Evolutionary conservation across 2,797 vertebrate genomes (phyloP).

Genomic region (Chromis chromis): DNA sequence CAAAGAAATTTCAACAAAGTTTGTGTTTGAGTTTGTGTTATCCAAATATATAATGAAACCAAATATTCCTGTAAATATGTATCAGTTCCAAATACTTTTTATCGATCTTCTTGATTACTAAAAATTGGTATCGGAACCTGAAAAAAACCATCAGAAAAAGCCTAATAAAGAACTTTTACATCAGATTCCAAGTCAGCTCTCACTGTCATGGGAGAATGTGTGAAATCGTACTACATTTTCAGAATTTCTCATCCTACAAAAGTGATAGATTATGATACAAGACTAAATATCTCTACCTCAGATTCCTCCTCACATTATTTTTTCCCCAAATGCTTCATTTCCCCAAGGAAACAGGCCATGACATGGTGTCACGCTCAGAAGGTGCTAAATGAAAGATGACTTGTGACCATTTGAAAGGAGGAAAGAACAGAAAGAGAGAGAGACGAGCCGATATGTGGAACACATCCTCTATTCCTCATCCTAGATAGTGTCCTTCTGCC

Average conservation of each 20-base stretch:
- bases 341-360: neutral
- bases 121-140: too few species aligned
- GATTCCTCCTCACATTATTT: neutral
- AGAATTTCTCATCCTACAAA: neutral
- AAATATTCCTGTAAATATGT: too few species aligned
- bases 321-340: neutral
- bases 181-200: too few species aligned
- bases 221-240: too few species aligned
- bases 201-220: too few species aligned
- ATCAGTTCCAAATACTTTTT: too few species aligned
- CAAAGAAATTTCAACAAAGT: too few species aligned
- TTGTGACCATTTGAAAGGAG: neutral
- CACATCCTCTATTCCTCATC: constrained; percentile 29
- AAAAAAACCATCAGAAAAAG: too few species aligned
- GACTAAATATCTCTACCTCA: neutral
- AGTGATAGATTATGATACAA: neutral
- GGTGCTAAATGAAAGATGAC: neutral
- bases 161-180: too few species aligned
- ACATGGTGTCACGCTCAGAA: neutral
- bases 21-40: too few species aligned
- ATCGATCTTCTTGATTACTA: too few species aligned
- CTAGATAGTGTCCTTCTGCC: neutral
- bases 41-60: too few species aligned
- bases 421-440: neutral
- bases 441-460: neutral